A percentile compares a stretch with the other conserved stretches of the same genome.
Conservation (phyloP, 2,113 vertebrate genomes). For the Delphinapterus leucas region DNA sequence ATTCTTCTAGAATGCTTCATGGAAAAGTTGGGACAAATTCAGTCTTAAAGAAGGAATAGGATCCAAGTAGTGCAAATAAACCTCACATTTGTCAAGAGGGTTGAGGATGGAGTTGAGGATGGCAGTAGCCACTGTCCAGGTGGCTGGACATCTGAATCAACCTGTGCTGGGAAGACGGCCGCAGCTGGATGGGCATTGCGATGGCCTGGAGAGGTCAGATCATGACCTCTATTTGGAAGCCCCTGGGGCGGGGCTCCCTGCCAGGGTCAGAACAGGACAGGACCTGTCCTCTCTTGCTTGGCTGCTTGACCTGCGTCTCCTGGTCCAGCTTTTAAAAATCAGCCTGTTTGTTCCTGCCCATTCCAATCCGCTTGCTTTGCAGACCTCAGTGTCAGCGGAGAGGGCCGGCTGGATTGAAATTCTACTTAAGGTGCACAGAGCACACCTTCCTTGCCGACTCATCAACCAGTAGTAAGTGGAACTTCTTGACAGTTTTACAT, state of each 20-base stretch:
- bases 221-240: background rate
- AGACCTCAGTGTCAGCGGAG: background rate
- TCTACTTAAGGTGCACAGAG: background rate
- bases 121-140: background rate
- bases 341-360: background rate
- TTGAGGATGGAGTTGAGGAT: background rate
- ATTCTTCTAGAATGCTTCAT: background rate
- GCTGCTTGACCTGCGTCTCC: background rate
- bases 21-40: background rate
- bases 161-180: background rate
- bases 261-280: background rate
- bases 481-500: conserved; percentile 66
- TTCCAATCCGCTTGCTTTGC: background rate
- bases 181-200: background rate
- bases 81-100: background rate
- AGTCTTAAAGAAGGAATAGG: background rate
- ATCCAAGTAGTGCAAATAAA: background rate
- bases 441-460: conserved; percentile 1
- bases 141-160: background rate
- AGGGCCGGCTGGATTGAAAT: conserved; percentile 32
- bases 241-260: background rate
- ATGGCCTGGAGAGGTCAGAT: background rate
- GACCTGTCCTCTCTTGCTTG: background rate
- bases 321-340: background rate
- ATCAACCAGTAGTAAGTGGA: conserved; percentile 65